Evolutionary conservation across 2,113 vertebrate species (phyloP).

Genomic region (Pelusios castaneus): DNA sequence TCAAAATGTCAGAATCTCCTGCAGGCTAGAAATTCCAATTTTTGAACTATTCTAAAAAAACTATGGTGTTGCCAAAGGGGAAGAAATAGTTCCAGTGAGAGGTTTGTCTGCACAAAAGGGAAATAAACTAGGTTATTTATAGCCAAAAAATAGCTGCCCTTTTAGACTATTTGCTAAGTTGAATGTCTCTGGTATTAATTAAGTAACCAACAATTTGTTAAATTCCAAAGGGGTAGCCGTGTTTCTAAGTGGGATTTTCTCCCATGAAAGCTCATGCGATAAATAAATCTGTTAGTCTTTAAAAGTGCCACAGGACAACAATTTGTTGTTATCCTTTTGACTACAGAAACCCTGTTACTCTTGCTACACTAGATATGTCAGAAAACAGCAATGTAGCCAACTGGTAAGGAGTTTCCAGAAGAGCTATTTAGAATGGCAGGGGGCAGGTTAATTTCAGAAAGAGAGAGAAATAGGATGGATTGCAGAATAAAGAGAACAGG

Average conservation of each 20-base stretch:
- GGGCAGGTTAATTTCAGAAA: not conserved
- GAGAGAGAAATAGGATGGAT: not conserved
- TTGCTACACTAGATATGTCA: not conserved
- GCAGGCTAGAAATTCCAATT: not conserved
- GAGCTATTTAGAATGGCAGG: not conserved
- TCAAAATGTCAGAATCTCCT: not conserved
- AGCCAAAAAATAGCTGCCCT: not conserved
- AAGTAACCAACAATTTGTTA: fast-evolving
- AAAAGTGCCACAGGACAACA: too few species aligned
- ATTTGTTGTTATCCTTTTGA: fast-evolving
- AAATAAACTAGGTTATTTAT: not conserved
- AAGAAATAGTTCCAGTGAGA: not conserved
- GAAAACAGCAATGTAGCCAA: too few species aligned
- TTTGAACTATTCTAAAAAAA: not conserved
- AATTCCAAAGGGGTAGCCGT: too few species aligned
- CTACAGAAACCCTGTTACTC: not conserved
- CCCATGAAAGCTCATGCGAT: too few species aligned
- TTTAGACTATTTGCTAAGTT: not conserved
- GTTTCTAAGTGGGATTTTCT: too few species aligned
- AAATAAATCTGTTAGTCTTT: too few species aligned
- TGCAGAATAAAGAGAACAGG: not conserved
- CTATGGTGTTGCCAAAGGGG: not conserved
- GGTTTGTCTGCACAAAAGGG: not conserved
- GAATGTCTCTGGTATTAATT: not conserved
- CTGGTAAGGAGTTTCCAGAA: not conserved